Evolutionary conservation across 2,888 invertebrate genomes (phyloP).

Genomic region (Amphipyra tragopoginis): DNA sequence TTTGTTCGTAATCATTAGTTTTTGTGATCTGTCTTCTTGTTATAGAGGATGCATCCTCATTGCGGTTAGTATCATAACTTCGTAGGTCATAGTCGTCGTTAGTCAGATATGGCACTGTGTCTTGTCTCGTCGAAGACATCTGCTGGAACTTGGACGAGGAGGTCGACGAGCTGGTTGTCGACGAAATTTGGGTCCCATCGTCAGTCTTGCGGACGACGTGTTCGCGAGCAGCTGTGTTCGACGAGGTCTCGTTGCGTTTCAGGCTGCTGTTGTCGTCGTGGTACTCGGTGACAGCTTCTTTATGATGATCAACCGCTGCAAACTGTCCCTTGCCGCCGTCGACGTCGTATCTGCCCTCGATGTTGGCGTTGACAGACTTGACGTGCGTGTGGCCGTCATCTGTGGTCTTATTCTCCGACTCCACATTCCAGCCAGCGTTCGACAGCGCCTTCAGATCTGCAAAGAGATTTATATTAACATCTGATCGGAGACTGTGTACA

Average conservation of each 20-base stretch:
- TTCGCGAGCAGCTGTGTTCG: slow-evolving; percentile 79
- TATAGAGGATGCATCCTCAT: slow-evolving; percentile 64
- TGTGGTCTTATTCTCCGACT: slow-evolving; percentile 90
- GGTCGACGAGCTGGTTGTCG: slow-evolving; percentile 77
- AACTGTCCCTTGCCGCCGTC: slow-evolving; percentile 92
- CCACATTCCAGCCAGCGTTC: slow-evolving; percentile 92
- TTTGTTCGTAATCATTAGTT: slow-evolving; percentile 68
- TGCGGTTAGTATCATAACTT: slow-evolving; percentile 70
- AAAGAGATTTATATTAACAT: slow-evolving; percentile 58
- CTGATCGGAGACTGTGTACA: slow-evolving; percentile 10
- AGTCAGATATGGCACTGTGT: slow-evolving; percentile 76
- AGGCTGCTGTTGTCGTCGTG: slow-evolving; percentile 82
- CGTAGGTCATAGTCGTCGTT: slow-evolving; percentile 72
- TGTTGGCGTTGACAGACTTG: slow-evolving; percentile 90
- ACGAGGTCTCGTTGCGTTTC: slow-evolving; percentile 78
- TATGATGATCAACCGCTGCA: slow-evolving; percentile 91
- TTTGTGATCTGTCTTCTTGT: slow-evolving; percentile 64
- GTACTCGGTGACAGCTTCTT: slow-evolving; percentile 85
- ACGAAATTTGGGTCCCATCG: slow-evolving; percentile 79
- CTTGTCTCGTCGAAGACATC: slow-evolving; percentile 76
- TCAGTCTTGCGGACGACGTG: slow-evolving; percentile 80
- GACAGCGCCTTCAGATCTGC: slow-evolving; percentile 86
- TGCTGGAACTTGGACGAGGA: slow-evolving; percentile 79
- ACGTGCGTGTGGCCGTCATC: slow-evolving; percentile 92
- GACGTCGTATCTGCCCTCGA: slow-evolving; percentile 91